These are phyloP conservation scores for crab-eating macaque (Macaca fascicularis) DNA, from an alignment of 2,113 vertebrate genomes.

Conservation along the genomic window T2T-MFA8v1.1 NC_088395.1:107159501-107160000, in stretches of 20 bases:
- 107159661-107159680: background rate
- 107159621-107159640: background rate
- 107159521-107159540: background rate
- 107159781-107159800: background rate
- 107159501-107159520: background rate
- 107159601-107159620: background rate
- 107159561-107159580: background rate
- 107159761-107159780: background rate
- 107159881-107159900: background rate
- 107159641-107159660: background rate
- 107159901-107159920: background rate
- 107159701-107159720: background rate
- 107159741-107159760: background rate
- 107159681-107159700: background rate
- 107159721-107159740: background rate
- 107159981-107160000: background rate
- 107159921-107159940: background rate
- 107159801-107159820: background rate
- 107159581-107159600: background rate
- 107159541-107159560: background rate
- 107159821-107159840: background rate
- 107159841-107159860: background rate
- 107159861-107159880: background rate
- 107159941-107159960: background rate
- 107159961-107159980: background rate